Evolutionary conservation across 2,113 vertebrate genomes (phyloP).

Genomic region (Leuciscus idus): DNA sequence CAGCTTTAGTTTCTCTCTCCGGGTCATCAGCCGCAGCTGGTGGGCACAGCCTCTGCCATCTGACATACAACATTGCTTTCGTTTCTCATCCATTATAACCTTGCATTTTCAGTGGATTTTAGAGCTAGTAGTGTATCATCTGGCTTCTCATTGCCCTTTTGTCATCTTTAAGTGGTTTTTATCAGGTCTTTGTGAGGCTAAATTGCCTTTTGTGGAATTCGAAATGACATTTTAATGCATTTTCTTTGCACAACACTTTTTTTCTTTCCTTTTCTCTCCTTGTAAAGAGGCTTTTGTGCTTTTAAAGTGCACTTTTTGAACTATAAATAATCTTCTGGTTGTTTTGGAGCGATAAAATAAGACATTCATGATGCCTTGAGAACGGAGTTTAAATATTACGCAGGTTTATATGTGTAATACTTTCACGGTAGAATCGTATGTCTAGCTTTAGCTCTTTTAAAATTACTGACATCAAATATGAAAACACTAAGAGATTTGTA

Average conservation of each 20-base stretch:
- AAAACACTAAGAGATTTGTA: neutral
- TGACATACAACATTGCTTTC: conserved; percentile 31
- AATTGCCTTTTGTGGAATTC: conserved; percentile 34
- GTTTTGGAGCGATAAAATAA: conserved; percentile 1
- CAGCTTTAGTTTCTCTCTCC: conserved; percentile 44
- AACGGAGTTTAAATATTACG: neutral
- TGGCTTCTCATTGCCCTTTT: conserved; percentile 17
- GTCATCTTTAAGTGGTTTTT: conserved; percentile 26
- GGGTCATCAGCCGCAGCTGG: conserved; percentile 28
- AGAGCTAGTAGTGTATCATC: neutral
- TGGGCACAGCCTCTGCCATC: conserved; percentile 39
- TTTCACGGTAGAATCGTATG: neutral
- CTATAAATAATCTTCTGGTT: conserved; percentile 18
- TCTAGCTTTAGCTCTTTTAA: neutral
- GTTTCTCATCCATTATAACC: conserved; percentile 36
- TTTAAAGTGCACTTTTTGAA: conserved; percentile 19
- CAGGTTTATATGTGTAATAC: neutral
- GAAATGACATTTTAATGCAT: conserved; percentile 38
- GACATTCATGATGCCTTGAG: neutral
- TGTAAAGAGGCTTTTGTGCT: neutral
- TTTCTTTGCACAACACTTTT: conserved; percentile 15
- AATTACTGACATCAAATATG: neutral
- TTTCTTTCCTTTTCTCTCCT: neutral
- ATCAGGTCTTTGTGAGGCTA: neutral
- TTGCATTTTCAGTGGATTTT: conserved; percentile 26